Base-by-base conservation (phyloP, 1,140 invertebrate genomes). In the Drosophila simulans region DNA sequence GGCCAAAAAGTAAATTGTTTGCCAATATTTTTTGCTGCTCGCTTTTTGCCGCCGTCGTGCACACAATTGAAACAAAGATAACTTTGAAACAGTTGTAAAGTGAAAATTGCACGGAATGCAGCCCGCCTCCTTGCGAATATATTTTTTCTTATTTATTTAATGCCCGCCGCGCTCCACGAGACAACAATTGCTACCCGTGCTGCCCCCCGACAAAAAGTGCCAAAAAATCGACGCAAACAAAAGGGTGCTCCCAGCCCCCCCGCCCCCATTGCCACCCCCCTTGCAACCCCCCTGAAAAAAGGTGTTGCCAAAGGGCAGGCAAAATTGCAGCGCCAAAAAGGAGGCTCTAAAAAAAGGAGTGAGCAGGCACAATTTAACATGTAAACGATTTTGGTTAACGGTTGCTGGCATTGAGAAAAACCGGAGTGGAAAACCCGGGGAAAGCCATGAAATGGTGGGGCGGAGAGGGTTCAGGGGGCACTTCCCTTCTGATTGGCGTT, bases 1-100 rank as follows among this genome's bases (percentile, higher is more conserved):
- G 55, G 54, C 70, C 55, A 64, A 77, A 51, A 90, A 76, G 88
- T 88, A 88, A 91, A 91, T 91, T 91, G 88, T 91, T 91, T 88
- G 88, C 88, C 88, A 91, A 88, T 91, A 91, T 91, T 86, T 90
- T 86, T 90, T 79, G 56, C 55, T 82, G 66, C 73, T 71, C 46
- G 22, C 31, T 48, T 79, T 78, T 66, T 57, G 62, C 51, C 62
- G 75, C 48, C 10, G 48, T 11, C 37, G 71, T 77, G 73, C 59
- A 80, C 59, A 89, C 72, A 88, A 84, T 89, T 84, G 84, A 80
- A 89, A 89, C 84, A 89, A 89, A 89, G 84, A 89, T 89, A 89
- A 89, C 88, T 91, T 91, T 91, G 88, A 91, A 91, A 88, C 88
- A 91, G 89, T 91, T 91, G 88, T 91, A 83, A 89, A 81, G 77